Evolutionary conservation across 2,888 invertebrate species (phyloP).

Genomic region (Chrysina gloriosa): DNA sequence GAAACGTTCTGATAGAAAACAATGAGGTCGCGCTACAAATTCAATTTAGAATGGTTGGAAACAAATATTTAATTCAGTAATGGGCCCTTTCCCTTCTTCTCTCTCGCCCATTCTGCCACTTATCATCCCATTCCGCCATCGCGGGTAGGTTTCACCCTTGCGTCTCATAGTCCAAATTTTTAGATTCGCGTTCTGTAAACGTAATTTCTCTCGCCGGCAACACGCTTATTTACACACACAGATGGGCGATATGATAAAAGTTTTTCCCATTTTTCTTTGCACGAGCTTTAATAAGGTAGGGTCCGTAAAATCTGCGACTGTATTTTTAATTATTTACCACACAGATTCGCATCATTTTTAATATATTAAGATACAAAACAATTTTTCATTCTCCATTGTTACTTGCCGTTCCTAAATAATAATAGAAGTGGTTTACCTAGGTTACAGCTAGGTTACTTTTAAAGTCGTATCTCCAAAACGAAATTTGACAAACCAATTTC

Average conservation of each 20-base stretch:
- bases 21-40: constrained; percentile 52
- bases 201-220: constrained; percentile 61
- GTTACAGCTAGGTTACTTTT: too few species aligned
- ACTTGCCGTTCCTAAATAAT: background rate
- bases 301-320: constrained; percentile 59
- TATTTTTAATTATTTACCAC: constrained; percentile 57
- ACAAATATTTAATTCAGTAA: constrained; percentile 57
- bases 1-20: constrained; percentile 47
- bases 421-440: too few species aligned
- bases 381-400: constrained; percentile 12
- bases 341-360: constrained; percentile 10
- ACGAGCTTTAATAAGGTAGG: constrained; percentile 56
- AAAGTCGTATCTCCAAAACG: too few species aligned
- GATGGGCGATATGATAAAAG: constrained; percentile 60
- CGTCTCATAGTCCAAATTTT: constrained; percentile 45
- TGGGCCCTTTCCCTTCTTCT: constrained; percentile 45
- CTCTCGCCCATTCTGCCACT: constrained; percentile 21
- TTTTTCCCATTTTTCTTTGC: constrained; percentile 61
- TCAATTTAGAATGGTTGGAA: constrained; percentile 54
- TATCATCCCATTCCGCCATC: constrained; percentile 47
- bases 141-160: background rate
- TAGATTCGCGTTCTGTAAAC: constrained; percentile 53
- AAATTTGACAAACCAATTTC: too few species aligned
- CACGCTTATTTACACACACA: constrained; percentile 49
- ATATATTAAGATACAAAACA: constrained; percentile 15